Evolutionary conservation across 2,113 vertebrate species (phyloP).

Genomic region (Rafetus swinhoei): DNA sequence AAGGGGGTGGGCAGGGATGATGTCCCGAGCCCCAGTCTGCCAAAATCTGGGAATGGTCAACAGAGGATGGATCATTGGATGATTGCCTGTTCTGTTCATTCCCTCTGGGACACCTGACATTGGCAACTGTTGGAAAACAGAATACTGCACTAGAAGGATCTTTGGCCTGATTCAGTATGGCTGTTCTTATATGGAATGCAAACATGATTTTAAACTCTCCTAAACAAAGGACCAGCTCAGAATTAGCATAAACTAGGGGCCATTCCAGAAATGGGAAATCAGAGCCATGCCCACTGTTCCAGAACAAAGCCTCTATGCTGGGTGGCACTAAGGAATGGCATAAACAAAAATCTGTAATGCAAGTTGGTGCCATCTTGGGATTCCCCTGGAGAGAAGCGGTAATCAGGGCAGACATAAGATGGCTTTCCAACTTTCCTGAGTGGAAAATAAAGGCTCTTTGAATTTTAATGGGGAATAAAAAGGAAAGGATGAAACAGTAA

Average conservation of each 20-base stretch:
- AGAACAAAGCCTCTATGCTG: not conserved
- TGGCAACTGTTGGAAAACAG: too few relatives aligned
- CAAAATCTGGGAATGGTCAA: too few relatives aligned
- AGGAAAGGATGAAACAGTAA: not conserved
- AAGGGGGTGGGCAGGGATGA: too few relatives aligned
- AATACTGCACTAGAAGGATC: too few relatives aligned
- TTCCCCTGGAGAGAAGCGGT: not conserved
- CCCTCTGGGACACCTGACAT: too few relatives aligned
- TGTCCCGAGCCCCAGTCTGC: too few relatives aligned
- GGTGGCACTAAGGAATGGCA: not conserved
- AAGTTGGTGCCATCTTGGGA: not conserved
- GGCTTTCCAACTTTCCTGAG: not conserved
- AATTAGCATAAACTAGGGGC: not conserved
- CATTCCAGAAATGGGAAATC: not conserved
- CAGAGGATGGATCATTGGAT: too few relatives aligned
- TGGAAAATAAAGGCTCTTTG: not conserved
- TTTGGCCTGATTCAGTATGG: too few relatives aligned
- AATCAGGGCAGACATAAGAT: not conserved
- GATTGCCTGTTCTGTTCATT: too few relatives aligned
- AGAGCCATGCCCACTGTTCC: not conserved
- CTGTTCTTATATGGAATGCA: not conserved
- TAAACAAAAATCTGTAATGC: not conserved
- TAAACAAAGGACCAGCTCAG: not conserved
- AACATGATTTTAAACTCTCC: not conserved
- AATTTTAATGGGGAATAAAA: not conserved